phyloP scores from a whole-genome alignment of 2,113 vertebrate species.

The Arvicanthis niloticus region DNA sequence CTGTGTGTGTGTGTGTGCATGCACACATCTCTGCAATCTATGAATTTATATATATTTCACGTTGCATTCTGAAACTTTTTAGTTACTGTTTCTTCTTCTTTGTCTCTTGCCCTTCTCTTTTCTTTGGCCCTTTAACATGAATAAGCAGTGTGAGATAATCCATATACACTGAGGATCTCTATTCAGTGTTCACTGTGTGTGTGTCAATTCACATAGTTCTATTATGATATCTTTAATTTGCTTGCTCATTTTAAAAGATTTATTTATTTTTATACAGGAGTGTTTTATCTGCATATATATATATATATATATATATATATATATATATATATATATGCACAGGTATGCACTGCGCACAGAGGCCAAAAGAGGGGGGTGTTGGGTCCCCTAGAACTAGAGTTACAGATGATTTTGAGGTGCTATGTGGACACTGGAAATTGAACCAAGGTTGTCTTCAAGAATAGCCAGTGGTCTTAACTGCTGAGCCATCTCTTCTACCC shows the following conservation, averaged over 20 bases:
- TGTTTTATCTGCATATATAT: not conserved
- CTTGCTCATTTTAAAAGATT: not conserved
- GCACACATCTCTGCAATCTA: not conserved
- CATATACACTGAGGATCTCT: not conserved
- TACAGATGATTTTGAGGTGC: not conserved
- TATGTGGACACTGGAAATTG: not conserved
- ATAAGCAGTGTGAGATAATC: not conserved
- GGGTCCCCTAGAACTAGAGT: not conserved
- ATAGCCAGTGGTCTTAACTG: not conserved
- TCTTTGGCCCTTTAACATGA: not conserved
- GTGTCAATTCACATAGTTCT: not conserved
- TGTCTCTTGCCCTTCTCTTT: not conserved
- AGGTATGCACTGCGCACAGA: not conserved
- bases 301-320: too few species aligned
- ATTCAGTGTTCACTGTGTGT: not conserved
- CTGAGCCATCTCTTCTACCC: not conserved
- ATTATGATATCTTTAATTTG: not conserved
- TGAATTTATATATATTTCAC: not conserved
- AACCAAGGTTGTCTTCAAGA: not conserved
- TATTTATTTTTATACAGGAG: not conserved
- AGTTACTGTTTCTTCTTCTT: not conserved
- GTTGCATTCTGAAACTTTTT: not conserved
- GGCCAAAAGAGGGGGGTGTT: too few species aligned
- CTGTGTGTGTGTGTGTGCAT: not conserved
- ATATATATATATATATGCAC: too few species aligned